Conservation (phyloP, 1,140 invertebrate species). For the Bombus polaris region DNA sequence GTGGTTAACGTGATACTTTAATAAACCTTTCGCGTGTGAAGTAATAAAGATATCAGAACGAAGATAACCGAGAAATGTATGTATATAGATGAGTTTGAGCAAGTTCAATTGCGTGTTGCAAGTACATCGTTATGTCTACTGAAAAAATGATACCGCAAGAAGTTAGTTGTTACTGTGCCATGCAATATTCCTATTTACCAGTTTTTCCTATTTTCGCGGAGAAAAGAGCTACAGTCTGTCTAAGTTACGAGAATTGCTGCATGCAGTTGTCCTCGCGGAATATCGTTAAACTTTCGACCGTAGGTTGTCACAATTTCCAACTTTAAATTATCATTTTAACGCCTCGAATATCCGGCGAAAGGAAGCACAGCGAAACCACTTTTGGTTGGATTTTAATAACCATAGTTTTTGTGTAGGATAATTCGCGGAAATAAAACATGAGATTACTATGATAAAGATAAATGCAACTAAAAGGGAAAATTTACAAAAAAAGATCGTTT, state of each 20-base stretch:
- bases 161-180: slow-evolving; percentile 18
- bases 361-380: not conserved
- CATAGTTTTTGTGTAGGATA: not conserved
- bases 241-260: slow-evolving; percentile 24
- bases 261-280: slow-evolving; percentile 47
- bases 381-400: slow-evolving; percentile 5
- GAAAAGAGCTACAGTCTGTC: not conserved
- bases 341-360: slow-evolving; percentile 28
- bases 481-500: not conserved
- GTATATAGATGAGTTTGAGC: slow-evolving; percentile 36
- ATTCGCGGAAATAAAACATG: not conserved
- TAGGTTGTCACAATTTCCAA: slow-evolving; percentile 58
- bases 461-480: not conserved
- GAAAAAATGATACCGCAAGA: slow-evolving; percentile 1
- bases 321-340: slow-evolving; percentile 64
- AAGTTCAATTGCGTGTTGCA: slow-evolving; percentile 42
- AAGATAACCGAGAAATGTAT: not conserved
- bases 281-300: slow-evolving; percentile 63
- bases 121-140: not conserved
- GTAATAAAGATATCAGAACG: not conserved
- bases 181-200: slow-evolving; percentile 6
- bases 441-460: not conserved
- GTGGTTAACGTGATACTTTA: not conserved
- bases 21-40: not conserved
- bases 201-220: slow-evolving; percentile 15